phyloP scores from a whole-genome alignment of 2,888 invertebrate species.

The Idaea aversata region DNA sequence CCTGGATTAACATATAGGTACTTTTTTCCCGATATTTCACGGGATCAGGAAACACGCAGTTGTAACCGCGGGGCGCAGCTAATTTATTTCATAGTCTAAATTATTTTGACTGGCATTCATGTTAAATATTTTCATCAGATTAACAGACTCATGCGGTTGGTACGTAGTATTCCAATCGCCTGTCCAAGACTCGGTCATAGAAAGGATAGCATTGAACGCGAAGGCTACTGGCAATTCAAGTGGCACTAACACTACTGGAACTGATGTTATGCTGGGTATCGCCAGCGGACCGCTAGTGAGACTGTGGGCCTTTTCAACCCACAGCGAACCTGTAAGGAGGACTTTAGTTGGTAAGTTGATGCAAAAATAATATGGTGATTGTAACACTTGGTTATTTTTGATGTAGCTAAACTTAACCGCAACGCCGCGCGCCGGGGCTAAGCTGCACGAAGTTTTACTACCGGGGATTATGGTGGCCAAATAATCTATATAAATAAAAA shows the following conservation, averaged over 20 bases:
- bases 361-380: background rate
- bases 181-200: slow-evolving; percentile 92
- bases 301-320: slow-evolving; percentile 74
- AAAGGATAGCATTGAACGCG: slow-evolving; percentile 94
- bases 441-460: too few relatives aligned
- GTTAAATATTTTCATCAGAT: slow-evolving; percentile 62
- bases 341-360: slow-evolving; percentile 66
- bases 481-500: too few relatives aligned
- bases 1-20: too few relatives aligned
- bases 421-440: too few relatives aligned
- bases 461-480: too few relatives aligned
- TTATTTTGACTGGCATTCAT: background rate
- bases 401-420: background rate
- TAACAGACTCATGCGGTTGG: slow-evolving; percentile 98
- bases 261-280: slow-evolving; percentile 74
- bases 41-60: too few relatives aligned
- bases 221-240: slow-evolving; percentile 70
- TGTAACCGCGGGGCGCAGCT: background rate
- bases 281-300: slow-evolving; percentile 71
- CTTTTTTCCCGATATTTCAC: too few relatives aligned
- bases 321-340: slow-evolving; percentile 71
- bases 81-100: background rate
- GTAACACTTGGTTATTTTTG: background rate
- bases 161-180: slow-evolving; percentile 96
- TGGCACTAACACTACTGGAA: slow-evolving; percentile 58